phyloP scores from a whole-genome alignment of 1,140 invertebrate species.

The Chrysopa pallens region DNA sequence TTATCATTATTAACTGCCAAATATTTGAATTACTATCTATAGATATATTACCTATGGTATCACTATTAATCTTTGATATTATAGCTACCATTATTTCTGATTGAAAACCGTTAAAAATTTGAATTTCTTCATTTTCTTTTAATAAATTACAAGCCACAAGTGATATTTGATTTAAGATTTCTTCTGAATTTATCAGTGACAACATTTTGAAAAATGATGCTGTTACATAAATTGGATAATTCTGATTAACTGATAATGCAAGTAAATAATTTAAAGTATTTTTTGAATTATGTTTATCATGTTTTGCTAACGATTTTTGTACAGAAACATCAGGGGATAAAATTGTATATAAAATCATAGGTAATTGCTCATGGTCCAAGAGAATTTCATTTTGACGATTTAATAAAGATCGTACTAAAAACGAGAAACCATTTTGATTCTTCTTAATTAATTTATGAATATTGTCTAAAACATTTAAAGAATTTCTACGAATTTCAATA shows the following conservation, averaged over 20 bases:
- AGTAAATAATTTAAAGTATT: conserved; percentile 14
- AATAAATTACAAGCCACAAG: conserved; percentile 9
- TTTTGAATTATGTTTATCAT: conserved; percentile 15
- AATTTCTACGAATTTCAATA: conserved; percentile 18
- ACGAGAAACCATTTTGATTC: not conserved
- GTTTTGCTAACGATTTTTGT: conserved; percentile 16
- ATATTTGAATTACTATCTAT: too few species aligned
- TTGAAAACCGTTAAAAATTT: too few species aligned
- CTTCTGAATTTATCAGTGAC: conserved; percentile 29
- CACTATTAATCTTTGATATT: too few species aligned
- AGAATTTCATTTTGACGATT: conserved; percentile 28
- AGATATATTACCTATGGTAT: too few species aligned
- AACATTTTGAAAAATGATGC: conserved; percentile 27
- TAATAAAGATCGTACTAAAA: conserved; percentile 6
- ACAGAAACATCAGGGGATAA: conserved; percentile 26
- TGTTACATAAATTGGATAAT: conserved; percentile 24
- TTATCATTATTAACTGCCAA: too few species aligned
- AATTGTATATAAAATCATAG: conserved; percentile 28
- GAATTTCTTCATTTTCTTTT: too few species aligned
- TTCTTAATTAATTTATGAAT: conserved; percentile 12
- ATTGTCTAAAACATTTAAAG: conserved; percentile 22
- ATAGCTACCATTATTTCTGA: too few species aligned
- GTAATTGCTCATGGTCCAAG: conserved; percentile 40
- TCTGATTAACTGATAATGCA: conserved; percentile 10
- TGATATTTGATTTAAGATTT: conserved; percentile 22